Conservation (phyloP, 2,888 invertebrate genomes). For the Malacosoma neustria region DNA sequence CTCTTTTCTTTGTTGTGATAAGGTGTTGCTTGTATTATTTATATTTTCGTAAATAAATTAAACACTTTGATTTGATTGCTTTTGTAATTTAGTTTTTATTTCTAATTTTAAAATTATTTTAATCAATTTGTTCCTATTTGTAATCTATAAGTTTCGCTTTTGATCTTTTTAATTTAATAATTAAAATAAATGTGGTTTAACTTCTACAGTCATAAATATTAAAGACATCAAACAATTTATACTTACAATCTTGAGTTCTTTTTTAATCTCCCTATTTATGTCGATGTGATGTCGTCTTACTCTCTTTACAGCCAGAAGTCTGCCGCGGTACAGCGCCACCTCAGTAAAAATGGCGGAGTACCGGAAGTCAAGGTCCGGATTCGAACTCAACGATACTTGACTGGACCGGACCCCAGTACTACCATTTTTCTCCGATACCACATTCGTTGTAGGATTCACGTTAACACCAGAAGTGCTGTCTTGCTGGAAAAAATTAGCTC, state of each 20-base stretch:
- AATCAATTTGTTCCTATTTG: too few relatives aligned
- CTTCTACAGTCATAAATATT: too few relatives aligned
- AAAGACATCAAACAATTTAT: background rate
- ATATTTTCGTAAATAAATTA: too few relatives aligned
- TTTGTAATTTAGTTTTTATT: too few relatives aligned
- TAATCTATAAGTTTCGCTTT: too few relatives aligned
- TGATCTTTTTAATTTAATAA: too few relatives aligned
- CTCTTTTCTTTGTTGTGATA: too few relatives aligned
- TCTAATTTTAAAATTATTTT: too few relatives aligned
- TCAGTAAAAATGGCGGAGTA: slow-evolving; percentile 93
- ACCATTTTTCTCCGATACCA: slow-evolving; percentile 70
- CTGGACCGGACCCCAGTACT: slow-evolving; percentile 81
- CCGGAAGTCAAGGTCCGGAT: slow-evolving; percentile 91
- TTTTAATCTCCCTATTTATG: slow-evolving; percentile 92
- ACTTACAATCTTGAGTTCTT: slow-evolving; percentile 91
- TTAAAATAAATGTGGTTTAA: too few relatives aligned
- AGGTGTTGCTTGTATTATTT: too few relatives aligned
- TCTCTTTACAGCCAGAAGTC: slow-evolving; percentile 90
- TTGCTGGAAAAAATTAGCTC: slow-evolving; percentile 73
- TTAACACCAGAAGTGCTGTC: slow-evolving; percentile 81
- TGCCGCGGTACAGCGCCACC: slow-evolving; percentile 91
- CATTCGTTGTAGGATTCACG: slow-evolving; percentile 86
- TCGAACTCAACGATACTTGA: slow-evolving; percentile 92
- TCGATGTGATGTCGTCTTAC: slow-evolving; percentile 90
- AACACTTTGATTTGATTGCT: too few relatives aligned